Base-by-base conservation (phyloP, 1,140 invertebrate species). In the Antheraea mylitta region DNA sequence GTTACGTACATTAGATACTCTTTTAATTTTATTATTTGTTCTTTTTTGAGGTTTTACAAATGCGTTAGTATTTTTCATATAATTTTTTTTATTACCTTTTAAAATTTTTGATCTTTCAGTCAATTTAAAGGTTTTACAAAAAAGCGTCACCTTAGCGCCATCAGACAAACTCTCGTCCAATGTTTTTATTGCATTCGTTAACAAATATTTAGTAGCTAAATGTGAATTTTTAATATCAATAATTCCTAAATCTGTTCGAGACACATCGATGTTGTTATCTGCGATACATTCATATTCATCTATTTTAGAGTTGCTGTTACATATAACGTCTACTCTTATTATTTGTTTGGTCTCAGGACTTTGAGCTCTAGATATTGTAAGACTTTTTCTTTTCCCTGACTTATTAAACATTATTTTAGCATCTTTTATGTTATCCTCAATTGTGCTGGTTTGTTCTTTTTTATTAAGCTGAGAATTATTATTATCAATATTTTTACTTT, bases 331-430 rank as follows among this genome's bases (percentile, higher is more conserved):
- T 0, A 93, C 89, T 78, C 92, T 82, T 42, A 93, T 93, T 4
- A 93, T 81, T 80, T 93, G 91, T 7, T 92, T 79, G 0, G 90
- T 93, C 62, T 91, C 91, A 3, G 92, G 92, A 68, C 89, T 92
- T 58, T 87, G 89, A 11, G 81, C 74, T 48, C 87, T 85, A 6
- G 92, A 92, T 71, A 92, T 86, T 3, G 91, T 93, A 0, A 93
- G 75, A 72, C 89, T 90, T 78, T 92, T 92, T 65, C 89, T 79
- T 72, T 87, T 87, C n/a, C 88, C 89, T 61, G 76, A 74, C 58
- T 90, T 93, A 59, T 88, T 79, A 75, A 74, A 90, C 63, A 77
- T 60, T 53, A 91, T 78, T 77, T 86, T 87, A 53, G 83, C 74
- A 67, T 85, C 79, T 48, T 79, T 71, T 18, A 76, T 75, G 59